A percentile compares a stretch with the other conserved stretches of the same genome.
Conservation (phyloP, 2,888 invertebrate species). For the Erynnis tages region DNA sequence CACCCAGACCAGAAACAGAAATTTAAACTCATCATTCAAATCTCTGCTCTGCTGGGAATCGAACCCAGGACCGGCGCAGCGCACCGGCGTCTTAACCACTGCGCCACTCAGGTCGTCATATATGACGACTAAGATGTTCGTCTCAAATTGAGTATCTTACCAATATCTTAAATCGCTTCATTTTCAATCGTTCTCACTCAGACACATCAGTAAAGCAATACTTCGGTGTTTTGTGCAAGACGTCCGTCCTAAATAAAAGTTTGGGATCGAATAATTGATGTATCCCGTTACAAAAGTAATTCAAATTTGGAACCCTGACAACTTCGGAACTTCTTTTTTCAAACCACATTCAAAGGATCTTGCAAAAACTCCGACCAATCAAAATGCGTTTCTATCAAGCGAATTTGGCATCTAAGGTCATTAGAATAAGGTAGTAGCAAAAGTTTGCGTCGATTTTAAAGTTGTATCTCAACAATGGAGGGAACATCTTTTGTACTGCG, state of each 20-base stretch:
- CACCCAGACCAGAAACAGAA: too few relatives aligned
- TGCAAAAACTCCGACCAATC: conserved; percentile 15
- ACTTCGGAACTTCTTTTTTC: conserved; percentile 26
- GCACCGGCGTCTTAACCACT: too few relatives aligned
- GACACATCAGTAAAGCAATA: neutral
- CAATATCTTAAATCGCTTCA: neutral
- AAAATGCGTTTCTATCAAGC: neutral
- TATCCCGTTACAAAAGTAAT: conserved; percentile 45
- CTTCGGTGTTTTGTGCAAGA: conserved; percentile 22
- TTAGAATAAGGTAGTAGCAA: neutral
- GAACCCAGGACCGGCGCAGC: too few relatives aligned
- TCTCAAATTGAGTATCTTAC: too few relatives aligned
- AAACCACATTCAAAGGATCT: conserved; percentile 29
- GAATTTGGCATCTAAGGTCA: neutral
- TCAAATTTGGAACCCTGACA: conserved; percentile 28
- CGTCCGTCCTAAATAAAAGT: conserved; percentile 31
- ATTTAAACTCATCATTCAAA: too few relatives aligned
- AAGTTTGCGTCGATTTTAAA: neutral
- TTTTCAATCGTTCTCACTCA: neutral
- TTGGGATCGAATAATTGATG: conserved; percentile 43
- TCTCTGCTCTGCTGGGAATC: too few relatives aligned
- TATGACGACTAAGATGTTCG: too few relatives aligned
- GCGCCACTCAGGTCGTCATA: too few relatives aligned
- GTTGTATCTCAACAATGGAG: conserved; percentile 39
- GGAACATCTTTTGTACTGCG: conserved; percentile 45